Evolutionary conservation across 2,797 vertebrate species (phyloP).

Genomic region (Ceryle rudis): DNA sequence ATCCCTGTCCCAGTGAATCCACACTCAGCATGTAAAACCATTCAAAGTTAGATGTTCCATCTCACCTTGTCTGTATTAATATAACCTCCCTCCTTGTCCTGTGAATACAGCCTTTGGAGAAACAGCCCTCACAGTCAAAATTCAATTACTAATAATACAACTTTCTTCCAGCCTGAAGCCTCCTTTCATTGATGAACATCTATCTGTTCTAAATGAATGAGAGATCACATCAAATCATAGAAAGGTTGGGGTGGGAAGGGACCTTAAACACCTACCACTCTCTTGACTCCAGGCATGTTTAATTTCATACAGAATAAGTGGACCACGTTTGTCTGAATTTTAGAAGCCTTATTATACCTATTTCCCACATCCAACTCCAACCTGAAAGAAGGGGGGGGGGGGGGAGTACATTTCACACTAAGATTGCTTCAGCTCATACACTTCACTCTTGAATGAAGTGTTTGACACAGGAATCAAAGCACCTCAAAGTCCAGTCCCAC

Average conservation of each 20-base stretch:
- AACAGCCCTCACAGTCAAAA: not conserved
- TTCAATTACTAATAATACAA: not conserved
- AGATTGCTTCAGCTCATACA: not conserved
- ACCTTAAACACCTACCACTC: too few species aligned
- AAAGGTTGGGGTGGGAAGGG: too few species aligned
- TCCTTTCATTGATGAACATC: not conserved
- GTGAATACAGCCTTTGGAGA: not conserved
- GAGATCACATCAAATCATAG: not conserved
- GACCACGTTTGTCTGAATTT: not conserved
- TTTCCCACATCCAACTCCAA: not conserved
- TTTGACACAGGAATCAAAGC: not conserved
- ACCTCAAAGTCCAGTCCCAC: not conserved
- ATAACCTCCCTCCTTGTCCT: not conserved
- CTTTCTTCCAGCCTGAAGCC: not conserved
- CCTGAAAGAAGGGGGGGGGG: not conserved
- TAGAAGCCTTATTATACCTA: not conserved
- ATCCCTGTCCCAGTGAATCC: not conserved
- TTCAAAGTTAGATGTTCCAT: not conserved
- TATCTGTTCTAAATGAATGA: not conserved
- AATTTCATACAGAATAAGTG: not conserved
- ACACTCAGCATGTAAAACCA: not conserved
- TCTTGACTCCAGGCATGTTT: not conserved
- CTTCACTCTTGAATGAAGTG: not conserved
- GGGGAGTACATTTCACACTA: not conserved
- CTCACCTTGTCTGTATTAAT: not conserved